Conservation (phyloP, 2,888 invertebrate genomes). For the Bombylius major region DNA sequence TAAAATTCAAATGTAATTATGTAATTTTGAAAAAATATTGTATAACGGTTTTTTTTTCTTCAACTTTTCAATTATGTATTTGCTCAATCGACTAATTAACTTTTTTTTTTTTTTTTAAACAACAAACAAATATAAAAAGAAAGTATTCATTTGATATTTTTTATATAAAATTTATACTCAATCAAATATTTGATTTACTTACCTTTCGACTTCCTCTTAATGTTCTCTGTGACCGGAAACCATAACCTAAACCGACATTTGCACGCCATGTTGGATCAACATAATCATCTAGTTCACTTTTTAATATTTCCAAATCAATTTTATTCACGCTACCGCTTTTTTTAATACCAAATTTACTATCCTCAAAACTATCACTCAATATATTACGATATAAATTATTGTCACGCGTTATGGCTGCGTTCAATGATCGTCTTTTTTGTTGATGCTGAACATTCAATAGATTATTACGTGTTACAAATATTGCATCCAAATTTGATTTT, state of each 20-base stretch:
- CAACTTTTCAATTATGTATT: no score
- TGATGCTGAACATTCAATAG: constrained; percentile 3
- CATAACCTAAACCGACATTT: constrained; percentile 9
- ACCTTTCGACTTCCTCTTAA: constrained; percentile 9
- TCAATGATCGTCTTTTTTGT: constrained; percentile 10
- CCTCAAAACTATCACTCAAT: constrained; percentile 13
- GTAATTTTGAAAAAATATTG: no score
- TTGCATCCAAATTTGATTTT: constrained; percentile 5
- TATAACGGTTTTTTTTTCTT: no score
- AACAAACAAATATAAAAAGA: no score
- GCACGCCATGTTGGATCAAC: constrained; percentile 14
- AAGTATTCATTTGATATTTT: no score
- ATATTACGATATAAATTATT: constrained; percentile 13
- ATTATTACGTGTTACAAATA: constrained; percentile 11
- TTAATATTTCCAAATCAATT: constrained; percentile 15
- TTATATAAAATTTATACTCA: no score
- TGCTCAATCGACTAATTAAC: no score
- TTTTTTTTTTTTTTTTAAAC: no score
- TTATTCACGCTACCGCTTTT: constrained; percentile 16
- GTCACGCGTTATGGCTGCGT: constrained; percentile 13
- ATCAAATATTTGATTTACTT: not conserved
- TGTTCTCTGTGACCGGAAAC: constrained; percentile 12
- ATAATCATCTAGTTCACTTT: constrained; percentile 15
- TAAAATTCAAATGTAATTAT: no score
- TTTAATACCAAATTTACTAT: constrained; percentile 14